phyloP scores from a whole-genome alignment of 37 sponge, comb jelly and placozoan genomes.

The Diacarnus erythraeanus region DNA sequence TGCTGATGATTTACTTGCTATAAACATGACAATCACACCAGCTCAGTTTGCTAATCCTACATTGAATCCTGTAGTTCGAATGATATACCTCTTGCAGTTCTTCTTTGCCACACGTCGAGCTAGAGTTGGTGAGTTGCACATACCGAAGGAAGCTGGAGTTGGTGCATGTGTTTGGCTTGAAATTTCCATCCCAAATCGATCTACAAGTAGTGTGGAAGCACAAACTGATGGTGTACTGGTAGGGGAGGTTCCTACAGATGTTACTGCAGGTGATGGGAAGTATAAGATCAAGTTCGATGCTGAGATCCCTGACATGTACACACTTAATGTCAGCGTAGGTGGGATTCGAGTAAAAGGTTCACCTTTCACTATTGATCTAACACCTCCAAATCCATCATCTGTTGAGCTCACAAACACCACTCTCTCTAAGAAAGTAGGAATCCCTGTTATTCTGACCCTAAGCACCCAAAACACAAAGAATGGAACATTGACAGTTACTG shows the following conservation, averaged over 20 bases:
- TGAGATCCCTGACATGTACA: constrained; percentile 43
- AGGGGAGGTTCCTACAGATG: constrained; percentile 25
- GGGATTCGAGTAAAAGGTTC: constrained; percentile 57
- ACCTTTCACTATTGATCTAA: constrained; percentile 46
- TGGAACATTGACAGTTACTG: constrained; percentile 32
- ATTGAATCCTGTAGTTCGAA: constrained; percentile 78
- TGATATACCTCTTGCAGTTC: constrained; percentile 86
- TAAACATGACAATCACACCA: constrained; percentile 64
- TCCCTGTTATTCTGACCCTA: constrained; percentile 28
- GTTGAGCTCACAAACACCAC: constrained; percentile 22
- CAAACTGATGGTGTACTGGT: neutral
- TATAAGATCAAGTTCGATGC: constrained; percentile 29
- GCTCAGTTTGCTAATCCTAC: constrained; percentile 57
- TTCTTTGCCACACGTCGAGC: constrained; percentile 1
- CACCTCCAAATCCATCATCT: neutral
- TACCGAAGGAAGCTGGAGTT: constrained; percentile 31
- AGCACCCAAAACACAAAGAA: constrained; percentile 31
- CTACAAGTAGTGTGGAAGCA: neutral
- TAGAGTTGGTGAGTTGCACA: constrained; percentile 7
- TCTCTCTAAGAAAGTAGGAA: constrained; percentile 36
- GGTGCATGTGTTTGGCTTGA: constrained; percentile 28
- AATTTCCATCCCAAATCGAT: neutral
- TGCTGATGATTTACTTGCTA: constrained; percentile 62
- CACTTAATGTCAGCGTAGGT: constrained; percentile 31
- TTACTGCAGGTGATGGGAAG: neutral